Conservation (phyloP, 1,140 invertebrate genomes). For the Varroa destructor region DNA sequence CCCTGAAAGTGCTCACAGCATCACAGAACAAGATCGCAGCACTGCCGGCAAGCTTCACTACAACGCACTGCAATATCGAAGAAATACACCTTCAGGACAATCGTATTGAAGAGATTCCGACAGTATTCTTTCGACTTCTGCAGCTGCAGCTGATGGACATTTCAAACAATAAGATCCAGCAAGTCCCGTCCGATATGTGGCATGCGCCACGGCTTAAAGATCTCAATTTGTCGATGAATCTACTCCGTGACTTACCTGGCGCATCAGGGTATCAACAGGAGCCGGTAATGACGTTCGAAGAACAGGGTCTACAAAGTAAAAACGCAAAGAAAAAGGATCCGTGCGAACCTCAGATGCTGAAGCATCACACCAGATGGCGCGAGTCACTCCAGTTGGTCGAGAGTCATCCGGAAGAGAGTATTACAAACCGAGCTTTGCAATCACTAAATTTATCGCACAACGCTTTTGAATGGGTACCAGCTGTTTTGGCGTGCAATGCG, state of each 20-base stretch:
- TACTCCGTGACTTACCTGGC: constrained; percentile 61
- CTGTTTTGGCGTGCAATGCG: constrained; percentile 72
- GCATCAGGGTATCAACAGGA: constrained; percentile 14
- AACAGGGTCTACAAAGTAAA: constrained; percentile 37
- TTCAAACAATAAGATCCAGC: constrained; percentile 81
- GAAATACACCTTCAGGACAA: constrained; percentile 79
- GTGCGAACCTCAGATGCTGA: constrained; percentile 35
- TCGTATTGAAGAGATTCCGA: constrained; percentile 60
- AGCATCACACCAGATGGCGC: constrained; percentile 35
- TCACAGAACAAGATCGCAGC: constrained; percentile 72
- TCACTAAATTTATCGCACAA: constrained; percentile 78
- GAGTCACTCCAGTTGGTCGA: constrained; percentile 31
- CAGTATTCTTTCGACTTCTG: constrained; percentile 61
- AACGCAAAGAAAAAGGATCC: constrained; percentile 36
- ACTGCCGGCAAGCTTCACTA: constrained; percentile 45
- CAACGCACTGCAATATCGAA: constrained; percentile 48
- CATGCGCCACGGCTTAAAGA: constrained; percentile 70
- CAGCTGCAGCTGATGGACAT: constrained; percentile 67
- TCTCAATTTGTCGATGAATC: constrained; percentile 77
- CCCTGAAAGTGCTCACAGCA: constrained; percentile 61
- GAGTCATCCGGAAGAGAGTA: constrained; percentile 17
- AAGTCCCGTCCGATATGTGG: constrained; percentile 75
- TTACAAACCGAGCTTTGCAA: constrained; percentile 7
- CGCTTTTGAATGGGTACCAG: constrained; percentile 68
- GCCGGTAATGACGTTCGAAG: constrained; percentile 4